Conservation (phyloP, 2,797 vertebrate species). For the Ctenosaura bakeri region DNA sequence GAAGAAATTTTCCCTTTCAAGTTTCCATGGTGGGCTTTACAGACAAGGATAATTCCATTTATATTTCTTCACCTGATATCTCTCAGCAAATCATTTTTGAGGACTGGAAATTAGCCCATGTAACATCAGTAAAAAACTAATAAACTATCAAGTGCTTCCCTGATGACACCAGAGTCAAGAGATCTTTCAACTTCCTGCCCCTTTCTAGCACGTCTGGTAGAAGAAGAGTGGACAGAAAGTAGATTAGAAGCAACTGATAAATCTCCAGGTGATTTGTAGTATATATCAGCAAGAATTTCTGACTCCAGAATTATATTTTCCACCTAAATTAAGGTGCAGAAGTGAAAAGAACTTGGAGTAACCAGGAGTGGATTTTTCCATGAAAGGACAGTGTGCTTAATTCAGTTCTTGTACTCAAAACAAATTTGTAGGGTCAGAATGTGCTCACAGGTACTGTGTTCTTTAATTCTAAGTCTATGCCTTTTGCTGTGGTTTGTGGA, state of each 20-base stretch:
- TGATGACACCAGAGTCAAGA: neutral
- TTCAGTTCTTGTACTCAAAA: neutral
- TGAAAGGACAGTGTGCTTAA: neutral
- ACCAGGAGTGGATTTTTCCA: neutral
- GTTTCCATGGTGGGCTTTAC: neutral
- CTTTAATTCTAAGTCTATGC: too few species aligned
- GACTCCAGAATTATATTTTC: neutral
- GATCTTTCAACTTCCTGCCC: neutral
- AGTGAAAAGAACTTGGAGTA: neutral
- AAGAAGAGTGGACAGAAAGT: neutral
- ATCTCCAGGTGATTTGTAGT: neutral
- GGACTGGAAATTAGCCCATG: neutral
- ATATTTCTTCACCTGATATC: neutral
- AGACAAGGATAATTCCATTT: neutral
- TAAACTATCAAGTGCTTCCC: neutral
- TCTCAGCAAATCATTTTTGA: neutral
- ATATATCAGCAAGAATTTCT: neutral
- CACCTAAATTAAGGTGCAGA: neutral
- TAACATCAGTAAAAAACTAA: neutral
- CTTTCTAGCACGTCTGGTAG: neutral
- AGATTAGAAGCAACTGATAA: neutral
- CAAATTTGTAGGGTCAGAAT: neutral
- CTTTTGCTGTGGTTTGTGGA: neutral
- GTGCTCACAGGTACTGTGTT: neutral
- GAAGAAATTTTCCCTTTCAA: neutral